Base-by-base conservation (phyloP, 2,888 invertebrate species). In the Lottia gigantea region DNA sequence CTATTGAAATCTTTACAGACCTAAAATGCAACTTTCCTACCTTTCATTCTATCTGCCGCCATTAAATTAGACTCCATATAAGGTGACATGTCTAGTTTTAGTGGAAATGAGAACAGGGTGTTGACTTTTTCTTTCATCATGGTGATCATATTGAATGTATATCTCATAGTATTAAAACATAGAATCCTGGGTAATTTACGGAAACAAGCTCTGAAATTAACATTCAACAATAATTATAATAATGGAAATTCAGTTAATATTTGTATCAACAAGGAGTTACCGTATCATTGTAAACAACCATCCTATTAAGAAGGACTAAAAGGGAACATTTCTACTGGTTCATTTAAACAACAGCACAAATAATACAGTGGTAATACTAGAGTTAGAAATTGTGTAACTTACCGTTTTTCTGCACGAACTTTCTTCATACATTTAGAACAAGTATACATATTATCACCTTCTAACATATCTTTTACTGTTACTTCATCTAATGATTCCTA, bases 61-160 rank as follows among this genome's bases (percentile, higher is more conserved):
- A 86, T 83, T 1, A 97, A 91, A 81, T 95, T 95, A 87, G 95
- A 95, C 89, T 97, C 97, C 73, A 97, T 95, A 86, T 97, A 97
- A 61, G 95, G 95, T 0, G 95, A 94, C 97, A 97, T 97, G 87
- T 96, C 96, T 15, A 97, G 90, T 66, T 94, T 91, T 90, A 97
- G 92, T 0, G 97, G 97, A 89, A 97, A 97, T 16, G 96, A 97
- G 88, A 97, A 97, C 86, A 97, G 96, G 0, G 97, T 97, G 89
- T 97, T 97, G 1, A 97, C 97, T 87, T 97, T 97, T 88, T 97
- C 97, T 85, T 97, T 97, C 73, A 95, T 91, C 97, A 97, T 97
- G 0, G 97, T 97, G 46, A 96, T 92, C 96, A 97, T 97, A 89
- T 97, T 97, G 90, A 97, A 97, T 0, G 96, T 96, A 85, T 97